Conservation (phyloP, 2,113 vertebrate species). For the Malurus elegans region DNA sequence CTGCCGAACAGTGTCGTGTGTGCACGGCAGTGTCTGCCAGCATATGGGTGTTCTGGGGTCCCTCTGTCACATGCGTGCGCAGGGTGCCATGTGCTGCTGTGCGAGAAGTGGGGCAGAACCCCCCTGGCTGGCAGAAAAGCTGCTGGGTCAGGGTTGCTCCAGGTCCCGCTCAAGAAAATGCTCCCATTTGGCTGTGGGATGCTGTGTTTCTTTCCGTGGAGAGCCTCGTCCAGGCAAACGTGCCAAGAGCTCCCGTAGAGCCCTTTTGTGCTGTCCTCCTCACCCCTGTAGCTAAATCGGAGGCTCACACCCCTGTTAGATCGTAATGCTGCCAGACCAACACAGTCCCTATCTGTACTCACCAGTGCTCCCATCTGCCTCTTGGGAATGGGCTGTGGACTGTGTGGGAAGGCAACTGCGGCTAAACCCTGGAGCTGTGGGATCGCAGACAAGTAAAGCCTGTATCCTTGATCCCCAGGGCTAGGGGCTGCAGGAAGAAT, state of each 20-base stretch:
- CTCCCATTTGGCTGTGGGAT: neutral
- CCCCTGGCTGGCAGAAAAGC: neutral
- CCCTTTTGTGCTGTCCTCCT: neutral
- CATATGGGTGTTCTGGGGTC: neutral
- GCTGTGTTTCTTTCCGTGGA: neutral
- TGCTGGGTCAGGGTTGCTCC: neutral
- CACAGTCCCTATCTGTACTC: neutral
- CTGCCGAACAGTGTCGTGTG: neutral
- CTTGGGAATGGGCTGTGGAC: neutral
- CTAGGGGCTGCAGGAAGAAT: constrained; percentile 23
- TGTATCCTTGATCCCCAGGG: constrained; percentile 17
- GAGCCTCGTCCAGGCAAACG: neutral
- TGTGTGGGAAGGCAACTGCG: constrained; percentile 30
- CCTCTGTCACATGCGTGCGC: neutral
- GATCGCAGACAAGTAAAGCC: constrained; percentile 1
- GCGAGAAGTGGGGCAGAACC: neutral
- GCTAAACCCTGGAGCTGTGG: constrained; percentile 2
- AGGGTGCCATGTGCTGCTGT: neutral
- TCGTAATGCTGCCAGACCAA: neutral
- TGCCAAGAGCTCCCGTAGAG: neutral
- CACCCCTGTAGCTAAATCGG: neutral
- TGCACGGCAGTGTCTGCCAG: neutral
- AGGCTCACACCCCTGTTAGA: neutral
- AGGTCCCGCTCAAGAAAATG: neutral
- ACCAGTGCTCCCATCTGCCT: neutral